Conservation (phyloP, 2,113 vertebrate species). For the Columba janthina region DNA sequence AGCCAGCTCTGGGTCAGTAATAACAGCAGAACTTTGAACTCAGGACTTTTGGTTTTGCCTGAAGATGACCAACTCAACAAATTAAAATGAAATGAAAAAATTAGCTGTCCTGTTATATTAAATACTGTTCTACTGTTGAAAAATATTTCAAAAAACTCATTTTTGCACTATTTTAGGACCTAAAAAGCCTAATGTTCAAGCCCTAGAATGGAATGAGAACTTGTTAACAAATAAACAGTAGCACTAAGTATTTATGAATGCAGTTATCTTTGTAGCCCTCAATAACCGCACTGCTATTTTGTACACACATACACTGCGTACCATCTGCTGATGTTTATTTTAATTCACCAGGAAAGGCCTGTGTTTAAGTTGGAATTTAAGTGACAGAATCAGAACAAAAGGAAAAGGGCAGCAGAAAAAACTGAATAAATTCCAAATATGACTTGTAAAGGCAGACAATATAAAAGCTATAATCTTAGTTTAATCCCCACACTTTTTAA, state of each 20-base stretch:
- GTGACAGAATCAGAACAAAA: conserved; percentile 79
- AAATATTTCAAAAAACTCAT: background rate
- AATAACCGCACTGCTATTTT: conserved; percentile 54
- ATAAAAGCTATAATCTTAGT: conserved; percentile 83
- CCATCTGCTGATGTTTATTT: conserved; percentile 79
- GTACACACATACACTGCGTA: conserved; percentile 55
- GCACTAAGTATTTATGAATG: conserved; percentile 31
- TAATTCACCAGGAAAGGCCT: conserved; percentile 72
- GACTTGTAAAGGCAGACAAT: conserved; percentile 80
- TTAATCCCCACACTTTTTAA: conserved; percentile 77
- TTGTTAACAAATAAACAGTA: conserved; percentile 35
- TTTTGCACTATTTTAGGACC: background rate
- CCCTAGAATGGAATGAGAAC: background rate
- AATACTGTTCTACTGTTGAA: background rate
- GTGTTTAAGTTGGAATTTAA: conserved; percentile 75
- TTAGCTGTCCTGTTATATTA: background rate
- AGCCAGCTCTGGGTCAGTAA: conserved; percentile 22
- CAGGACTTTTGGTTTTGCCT: background rate
- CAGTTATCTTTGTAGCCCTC: conserved; percentile 27
- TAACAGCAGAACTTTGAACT: conserved; percentile 39
- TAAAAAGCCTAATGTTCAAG: background rate
- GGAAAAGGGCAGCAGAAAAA: conserved; percentile 74
- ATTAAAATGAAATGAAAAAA: background rate
- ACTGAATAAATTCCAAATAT: conserved; percentile 81
- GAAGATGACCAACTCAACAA: background rate